Conservation (phyloP, 2,113 vertebrate genomes). For the Daphoenositta chrysoptera region DNA sequence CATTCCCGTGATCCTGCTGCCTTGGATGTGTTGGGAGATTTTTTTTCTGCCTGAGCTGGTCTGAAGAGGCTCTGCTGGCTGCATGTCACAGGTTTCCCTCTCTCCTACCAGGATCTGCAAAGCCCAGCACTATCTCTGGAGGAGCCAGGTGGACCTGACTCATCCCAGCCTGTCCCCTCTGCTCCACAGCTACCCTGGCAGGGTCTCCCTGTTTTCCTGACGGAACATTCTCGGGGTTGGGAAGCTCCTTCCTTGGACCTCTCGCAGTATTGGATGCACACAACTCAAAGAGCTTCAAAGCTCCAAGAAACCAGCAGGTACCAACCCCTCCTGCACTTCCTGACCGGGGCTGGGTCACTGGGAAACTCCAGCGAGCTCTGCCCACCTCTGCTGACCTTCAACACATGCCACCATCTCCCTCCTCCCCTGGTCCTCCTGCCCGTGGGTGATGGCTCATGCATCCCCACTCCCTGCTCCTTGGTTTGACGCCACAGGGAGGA, state of each 20-base stretch:
- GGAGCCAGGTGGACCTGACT: fast-evolving
- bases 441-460: neutral
- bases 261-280: fast-evolving
- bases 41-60: neutral
- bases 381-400: neutral
- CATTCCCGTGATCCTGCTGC: fast-evolving
- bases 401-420: neutral
- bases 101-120: neutral
- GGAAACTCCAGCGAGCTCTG: neutral
- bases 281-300: neutral
- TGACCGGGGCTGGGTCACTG: neutral
- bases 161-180: neutral
- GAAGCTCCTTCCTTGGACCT: neutral
- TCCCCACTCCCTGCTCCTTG: neutral
- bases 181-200: neutral
- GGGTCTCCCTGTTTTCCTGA: neutral
- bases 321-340: neutral
- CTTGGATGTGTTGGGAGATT: fast-evolving
- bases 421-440: neutral
- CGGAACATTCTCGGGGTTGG: fast-evolving
- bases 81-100: neutral
- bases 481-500: neutral
- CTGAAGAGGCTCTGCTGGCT: neutral
- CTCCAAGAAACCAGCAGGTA: neutral
- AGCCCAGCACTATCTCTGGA: neutral